phyloP scores from a whole-genome alignment of 2,113 vertebrate species.

The Bostrychus sinensis region DNA sequence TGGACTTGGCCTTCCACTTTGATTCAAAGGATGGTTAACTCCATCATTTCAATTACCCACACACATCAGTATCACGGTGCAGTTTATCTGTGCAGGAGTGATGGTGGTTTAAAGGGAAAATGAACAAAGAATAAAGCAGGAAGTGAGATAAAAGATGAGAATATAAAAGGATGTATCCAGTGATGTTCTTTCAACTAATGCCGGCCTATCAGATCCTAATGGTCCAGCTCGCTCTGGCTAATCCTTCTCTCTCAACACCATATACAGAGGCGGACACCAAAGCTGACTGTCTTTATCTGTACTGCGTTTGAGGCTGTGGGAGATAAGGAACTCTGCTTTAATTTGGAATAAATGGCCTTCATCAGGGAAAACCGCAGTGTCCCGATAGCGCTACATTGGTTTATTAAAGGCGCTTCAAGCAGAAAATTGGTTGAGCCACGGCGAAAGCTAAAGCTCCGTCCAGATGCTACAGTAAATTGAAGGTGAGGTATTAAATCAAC shows the following conservation, averaged over 20 bases:
- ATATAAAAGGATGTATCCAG: slow-evolving; percentile 41
- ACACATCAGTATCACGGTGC: slow-evolving; percentile 23
- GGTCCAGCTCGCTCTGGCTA: slow-evolving; percentile 31
- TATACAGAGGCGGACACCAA: slow-evolving; percentile 46
- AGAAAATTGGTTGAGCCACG: slow-evolving; percentile 78
- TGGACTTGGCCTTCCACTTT: slow-evolving; percentile 4
- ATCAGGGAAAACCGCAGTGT: slow-evolving; percentile 70
- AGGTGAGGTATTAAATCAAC: slow-evolving; percentile 79
- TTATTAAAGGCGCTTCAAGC: slow-evolving; percentile 81
- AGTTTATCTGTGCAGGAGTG: slow-evolving; percentile 37
- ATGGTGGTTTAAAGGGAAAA: slow-evolving; percentile 53
- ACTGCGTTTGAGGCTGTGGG: slow-evolving; percentile 39
- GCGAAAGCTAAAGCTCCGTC: slow-evolving; percentile 67
- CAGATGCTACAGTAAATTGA: slow-evolving; percentile 71
- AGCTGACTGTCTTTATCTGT: slow-evolving; percentile 54
- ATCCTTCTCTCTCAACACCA: slow-evolving; percentile 42
- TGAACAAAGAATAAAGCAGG: slow-evolving; percentile 26
- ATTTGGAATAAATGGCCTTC: slow-evolving; percentile 83
- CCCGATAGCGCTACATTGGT: slow-evolving; percentile 67
- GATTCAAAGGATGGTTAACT: background rate
- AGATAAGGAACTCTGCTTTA: slow-evolving; percentile 82
- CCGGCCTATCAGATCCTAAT: slow-evolving; percentile 47
- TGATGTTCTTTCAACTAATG: slow-evolving; percentile 45
- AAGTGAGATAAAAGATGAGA: slow-evolving; percentile 48
- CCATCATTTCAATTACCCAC: slow-evolving; percentile 11